A percentile compares a stretch with the other conserved stretches of the same genome.
Conservation (phyloP, 1,140 invertebrate genomes). For the Drosophila yakuba region DNA sequence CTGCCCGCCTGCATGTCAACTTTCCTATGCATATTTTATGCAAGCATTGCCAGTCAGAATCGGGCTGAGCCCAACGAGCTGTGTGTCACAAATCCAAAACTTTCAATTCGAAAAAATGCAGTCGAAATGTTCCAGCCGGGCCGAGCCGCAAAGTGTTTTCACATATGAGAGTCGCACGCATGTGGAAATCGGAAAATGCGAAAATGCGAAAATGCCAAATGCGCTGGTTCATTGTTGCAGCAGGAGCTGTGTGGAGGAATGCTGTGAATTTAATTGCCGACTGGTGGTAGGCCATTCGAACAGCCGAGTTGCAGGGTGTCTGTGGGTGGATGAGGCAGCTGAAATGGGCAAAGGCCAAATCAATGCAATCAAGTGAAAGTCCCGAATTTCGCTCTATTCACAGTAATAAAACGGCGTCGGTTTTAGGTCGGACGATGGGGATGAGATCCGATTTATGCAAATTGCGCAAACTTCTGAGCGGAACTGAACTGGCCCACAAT, state of each 20-base stretch:
- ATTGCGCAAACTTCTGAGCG: constrained; percentile 66
- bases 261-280: constrained; percentile 44
- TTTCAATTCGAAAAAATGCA: constrained; percentile 25
- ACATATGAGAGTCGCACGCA: constrained; percentile 36
- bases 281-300: too few species aligned
- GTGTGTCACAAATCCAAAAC: constrained; percentile 21
- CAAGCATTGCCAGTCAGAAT: constrained; percentile 8
- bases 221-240: constrained; percentile 46
- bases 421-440: neutral
- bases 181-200: constrained; percentile 44
- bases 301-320: constrained; percentile 10
- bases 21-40: constrained; percentile 48
- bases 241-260: constrained; percentile 9
- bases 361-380: constrained; percentile 75
- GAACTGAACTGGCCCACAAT: constrained; percentile 45
- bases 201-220: constrained; percentile 49
- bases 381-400: constrained; percentile 38
- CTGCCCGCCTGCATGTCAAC: constrained; percentile 21
- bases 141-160: constrained; percentile 51
- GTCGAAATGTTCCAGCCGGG: constrained; percentile 5
- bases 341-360: constrained; percentile 16
- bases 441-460: constrained; percentile 67
- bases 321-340: constrained; percentile 1
- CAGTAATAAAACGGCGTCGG: constrained; percentile 3
- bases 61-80: constrained; percentile 1